phyloP scores from a whole-genome alignment of 2,113 vertebrate species.

The Sigmodon hispidus region DNA sequence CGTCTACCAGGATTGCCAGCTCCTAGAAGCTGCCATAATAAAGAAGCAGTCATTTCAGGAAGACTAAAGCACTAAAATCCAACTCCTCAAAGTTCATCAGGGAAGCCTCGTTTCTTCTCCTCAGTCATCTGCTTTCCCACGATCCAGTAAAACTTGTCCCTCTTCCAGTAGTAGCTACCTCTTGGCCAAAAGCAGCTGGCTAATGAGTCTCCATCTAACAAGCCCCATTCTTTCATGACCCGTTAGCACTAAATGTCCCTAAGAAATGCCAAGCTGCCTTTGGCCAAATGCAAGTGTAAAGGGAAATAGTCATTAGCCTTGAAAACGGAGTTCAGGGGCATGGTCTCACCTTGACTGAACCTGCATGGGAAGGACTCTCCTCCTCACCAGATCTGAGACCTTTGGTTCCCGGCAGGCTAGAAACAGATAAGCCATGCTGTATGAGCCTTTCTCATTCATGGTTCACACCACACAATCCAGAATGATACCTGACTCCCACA shows the following conservation, averaged over 20 bases:
- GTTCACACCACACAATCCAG: conserved; percentile 30
- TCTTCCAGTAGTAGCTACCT: conserved; percentile 57
- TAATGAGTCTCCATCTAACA: conserved; percentile 25
- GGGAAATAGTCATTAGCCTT: conserved; percentile 56
- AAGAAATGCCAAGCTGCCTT: conserved; percentile 46
- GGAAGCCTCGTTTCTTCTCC: conserved; percentile 12
- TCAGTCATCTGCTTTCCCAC: conserved; percentile 46
- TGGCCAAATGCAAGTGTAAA: conserved; percentile 46
- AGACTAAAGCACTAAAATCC: conserved; percentile 16
- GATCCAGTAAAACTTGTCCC: background rate
- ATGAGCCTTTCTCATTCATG: conserved; percentile 64
- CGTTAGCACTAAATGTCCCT: conserved; percentile 46
- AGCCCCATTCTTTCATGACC: conserved; percentile 67
- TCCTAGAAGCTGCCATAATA: background rate
- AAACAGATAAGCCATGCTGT: conserved; percentile 73
- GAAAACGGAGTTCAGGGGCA: conserved; percentile 65
- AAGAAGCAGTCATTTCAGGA: background rate
- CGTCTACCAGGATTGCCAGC: background rate
- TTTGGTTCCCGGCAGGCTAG: conserved; percentile 96
- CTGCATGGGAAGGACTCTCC: conserved; percentile 92
- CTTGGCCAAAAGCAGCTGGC: conserved; percentile 54
- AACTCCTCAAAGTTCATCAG: conserved; percentile 37
- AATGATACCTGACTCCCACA: background rate
- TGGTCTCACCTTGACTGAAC: conserved; percentile 91
- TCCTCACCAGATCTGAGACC: conserved; percentile 95